Evolutionary conservation across 2,113 vertebrate genomes (phyloP), one percentile per base, ranked within the genome.

Genomic region (Percina caprodes): DNA sequence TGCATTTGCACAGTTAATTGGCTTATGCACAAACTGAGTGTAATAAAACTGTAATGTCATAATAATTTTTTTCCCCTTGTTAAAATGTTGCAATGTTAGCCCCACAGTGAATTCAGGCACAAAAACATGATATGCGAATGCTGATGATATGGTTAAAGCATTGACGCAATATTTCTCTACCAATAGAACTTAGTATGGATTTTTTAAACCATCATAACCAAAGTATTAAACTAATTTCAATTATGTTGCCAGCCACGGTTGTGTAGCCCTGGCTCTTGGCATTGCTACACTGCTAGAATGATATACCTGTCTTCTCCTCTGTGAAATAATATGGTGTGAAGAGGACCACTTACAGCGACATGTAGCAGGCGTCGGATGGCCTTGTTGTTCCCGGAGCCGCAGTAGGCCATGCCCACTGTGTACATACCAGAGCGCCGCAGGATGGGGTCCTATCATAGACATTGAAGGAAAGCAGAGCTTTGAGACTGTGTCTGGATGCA

Each of bases 341-440:
- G 11, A 74, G 14, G 13, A 45, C 19, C 1, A 69, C 98, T 98
- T 89, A 99, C 98, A 90, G 98, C 98, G 74, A 99, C 98, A 33
- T 99, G 98, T 6, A 99, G 95, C 23, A 99, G 95, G 49, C 98
- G 97, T 66, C 98, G 94, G 90, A 99, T 99, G 52, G 98, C 98
- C 92, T 99, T 99, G 95, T 99, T 99, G 95, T 99, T 99, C 84
- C 98, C 98, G 4, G 98, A 99, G 87, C 98, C 98, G 45, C 98
- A 99, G 88, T 99, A 99, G 18, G 98, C 98, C 98, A 99, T 99
- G 72, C 97, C 98, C 60, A 99, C 98, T 0, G 97, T 98, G 95
- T 99, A 99, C 98, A 99, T 99, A 91, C 98, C 98, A 24, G 98
- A 99, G 33, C 98, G 96, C 61, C 98, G 96, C 83, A 99, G 96